These are phyloP conservation scores for Silurus asotus DNA, from an alignment of 2,113 vertebrate genomes.

Conservation along the genomic window DNA sequence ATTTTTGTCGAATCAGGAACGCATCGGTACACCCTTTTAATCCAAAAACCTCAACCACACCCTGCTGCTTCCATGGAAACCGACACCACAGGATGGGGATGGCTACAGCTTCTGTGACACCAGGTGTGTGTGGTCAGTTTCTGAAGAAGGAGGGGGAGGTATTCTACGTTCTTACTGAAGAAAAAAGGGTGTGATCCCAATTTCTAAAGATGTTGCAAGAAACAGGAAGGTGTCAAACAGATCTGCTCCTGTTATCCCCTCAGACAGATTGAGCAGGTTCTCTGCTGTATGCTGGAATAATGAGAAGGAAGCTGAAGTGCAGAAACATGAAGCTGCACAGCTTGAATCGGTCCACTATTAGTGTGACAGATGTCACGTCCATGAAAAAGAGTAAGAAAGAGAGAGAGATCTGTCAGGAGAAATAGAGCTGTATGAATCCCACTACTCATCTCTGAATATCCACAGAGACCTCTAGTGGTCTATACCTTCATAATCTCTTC, in stretches of 20 bases:
- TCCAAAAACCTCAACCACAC: no score
- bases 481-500: neutral
- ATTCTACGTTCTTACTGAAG: no score
- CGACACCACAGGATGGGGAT: no score
- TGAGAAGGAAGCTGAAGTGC: neutral
- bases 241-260: neutral
- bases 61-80: no score
- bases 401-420: neutral
- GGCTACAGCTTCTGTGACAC: no score
- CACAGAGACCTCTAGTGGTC: conserved; percentile 16
- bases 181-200: no score
- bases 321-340: neutral
- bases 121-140: no score
- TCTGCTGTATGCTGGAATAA: neutral
- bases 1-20: no score
- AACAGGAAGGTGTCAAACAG: neutral
- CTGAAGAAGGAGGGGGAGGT: no score
- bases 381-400: neutral
- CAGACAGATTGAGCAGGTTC: neutral
- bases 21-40: no score
- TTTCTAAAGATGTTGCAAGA: no score
- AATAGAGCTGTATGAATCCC: neutral
- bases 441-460: neutral
- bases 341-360: neutral
- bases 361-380: neutral